These are phyloP conservation scores for Eristalinus sepulchralis DNA, from an alignment of 2,888 invertebrate species.

Conservation along the genomic window DNA sequence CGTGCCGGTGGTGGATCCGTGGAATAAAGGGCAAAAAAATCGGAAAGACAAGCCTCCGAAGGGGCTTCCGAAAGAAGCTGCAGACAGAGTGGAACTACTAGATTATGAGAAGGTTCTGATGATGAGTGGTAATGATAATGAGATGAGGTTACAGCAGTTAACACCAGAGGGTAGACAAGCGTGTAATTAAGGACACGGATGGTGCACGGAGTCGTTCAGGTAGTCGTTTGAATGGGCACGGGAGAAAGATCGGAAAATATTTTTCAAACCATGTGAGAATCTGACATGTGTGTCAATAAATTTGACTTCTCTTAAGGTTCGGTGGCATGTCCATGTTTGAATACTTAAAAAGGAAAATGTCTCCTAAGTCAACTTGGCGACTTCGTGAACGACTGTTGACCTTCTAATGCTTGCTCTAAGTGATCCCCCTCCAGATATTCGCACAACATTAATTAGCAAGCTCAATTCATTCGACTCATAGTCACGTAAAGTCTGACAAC, in stretches of 20 bases:
- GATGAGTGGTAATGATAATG: slow-evolving; percentile 50
- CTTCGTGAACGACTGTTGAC: neutral
- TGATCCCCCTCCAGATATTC: neutral
- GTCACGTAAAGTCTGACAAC: neutral
- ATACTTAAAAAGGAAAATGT: neutral
- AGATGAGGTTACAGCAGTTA: slow-evolving; percentile 54
- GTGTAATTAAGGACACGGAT: slow-evolving; percentile 41
- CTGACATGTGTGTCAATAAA: neutral
- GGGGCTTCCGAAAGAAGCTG: slow-evolving; percentile 20
- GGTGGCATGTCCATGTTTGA: neutral
- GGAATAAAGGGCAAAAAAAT: slow-evolving; percentile 8
- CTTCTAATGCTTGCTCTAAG: neutral
- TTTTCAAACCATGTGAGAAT: neutral
- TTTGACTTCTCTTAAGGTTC: neutral
- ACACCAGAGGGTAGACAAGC: slow-evolving; percentile 42
- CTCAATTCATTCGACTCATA: neutral
- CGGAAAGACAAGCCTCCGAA: neutral
- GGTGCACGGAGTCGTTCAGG: neutral
- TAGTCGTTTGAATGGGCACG: neutral
- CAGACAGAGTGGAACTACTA: slow-evolving; percentile 10
- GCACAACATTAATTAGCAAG: neutral
- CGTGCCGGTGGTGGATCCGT: slow-evolving; percentile 2
- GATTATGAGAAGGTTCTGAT: slow-evolving; percentile 20
- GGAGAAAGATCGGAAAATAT: neutral
- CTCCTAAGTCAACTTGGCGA: neutral